Conservation (phyloP, 2,888 invertebrate genomes). For the Eustalomyia histrio region DNA sequence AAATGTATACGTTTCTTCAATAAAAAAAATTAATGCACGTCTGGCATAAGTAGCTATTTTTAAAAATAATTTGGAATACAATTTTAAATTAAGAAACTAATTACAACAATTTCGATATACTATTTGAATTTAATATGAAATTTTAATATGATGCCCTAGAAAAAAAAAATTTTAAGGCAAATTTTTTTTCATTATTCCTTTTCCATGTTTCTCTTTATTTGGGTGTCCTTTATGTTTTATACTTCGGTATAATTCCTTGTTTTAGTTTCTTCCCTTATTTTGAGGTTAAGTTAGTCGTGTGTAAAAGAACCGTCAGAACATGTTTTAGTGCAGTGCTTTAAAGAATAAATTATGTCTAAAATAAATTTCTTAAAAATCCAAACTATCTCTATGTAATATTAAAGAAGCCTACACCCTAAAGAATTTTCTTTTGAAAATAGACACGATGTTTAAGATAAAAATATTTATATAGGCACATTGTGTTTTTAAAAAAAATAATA, state of each 20-base stretch:
- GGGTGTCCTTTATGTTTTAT: constrained; percentile 14
- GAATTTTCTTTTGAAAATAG: no score
- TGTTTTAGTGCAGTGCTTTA: constrained; percentile 29
- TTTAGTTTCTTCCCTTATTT: constrained; percentile 45
- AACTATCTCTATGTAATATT: no score
- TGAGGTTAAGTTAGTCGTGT: constrained; percentile 63
- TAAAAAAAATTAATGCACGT: constrained; percentile 10
- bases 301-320: constrained; percentile 50
- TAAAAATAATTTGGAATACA: constrained; percentile 56
- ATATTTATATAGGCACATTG: no score
- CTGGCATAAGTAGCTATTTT: constrained; percentile 74
- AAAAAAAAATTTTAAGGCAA: not conserved
- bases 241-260: constrained; percentile 38
- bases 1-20: constrained; percentile 14
- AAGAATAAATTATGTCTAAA: not conserved
- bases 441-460: no score
- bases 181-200: constrained; percentile 1
- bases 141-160: not conserved
- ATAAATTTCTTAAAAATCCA: not conserved
- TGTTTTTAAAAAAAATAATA: no score
- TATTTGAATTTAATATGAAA: not conserved
- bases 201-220: not conserved
- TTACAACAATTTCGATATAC: not conserved
- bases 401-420: no score
- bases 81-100: not conserved